Percentiles rank a stretch among this genome's conserved stretches.
These are phyloP conservation scores for Dicaeum eximium DNA, from an alignment of 2,113 vertebrate genomes.

Conservation along the genomic window DNA sequence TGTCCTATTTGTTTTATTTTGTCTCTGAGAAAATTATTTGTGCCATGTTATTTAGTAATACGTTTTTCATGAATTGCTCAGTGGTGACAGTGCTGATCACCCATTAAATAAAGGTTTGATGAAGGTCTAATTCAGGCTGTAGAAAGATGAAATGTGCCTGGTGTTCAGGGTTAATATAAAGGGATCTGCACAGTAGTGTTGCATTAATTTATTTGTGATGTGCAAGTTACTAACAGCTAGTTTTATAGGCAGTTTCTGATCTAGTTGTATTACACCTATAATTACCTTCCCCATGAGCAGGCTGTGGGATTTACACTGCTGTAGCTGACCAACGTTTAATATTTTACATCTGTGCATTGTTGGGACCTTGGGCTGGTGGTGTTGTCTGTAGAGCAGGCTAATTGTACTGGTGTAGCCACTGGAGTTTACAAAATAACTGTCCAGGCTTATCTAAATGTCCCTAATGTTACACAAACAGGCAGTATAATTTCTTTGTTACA, in stretches of 20 bases:
- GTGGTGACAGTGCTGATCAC: not conserved
- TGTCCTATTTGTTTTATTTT: not conserved
- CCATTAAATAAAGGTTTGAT: not conserved
- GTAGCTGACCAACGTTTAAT: not conserved
- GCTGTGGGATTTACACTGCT: not conserved
- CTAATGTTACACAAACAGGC: not conserved
- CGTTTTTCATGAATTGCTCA: not conserved
- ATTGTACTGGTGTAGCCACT: fast-evolving
- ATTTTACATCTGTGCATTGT: fast-evolving
- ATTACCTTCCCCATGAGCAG: not conserved
- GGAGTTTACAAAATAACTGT: constrained; percentile 5
- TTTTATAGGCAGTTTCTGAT: not conserved
- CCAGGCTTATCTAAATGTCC: not conserved
- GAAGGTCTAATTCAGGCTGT: not conserved
- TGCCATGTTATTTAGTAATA: not conserved
- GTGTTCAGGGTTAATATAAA: not conserved
- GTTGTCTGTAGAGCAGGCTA: not conserved
- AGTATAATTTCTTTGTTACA: not conserved
- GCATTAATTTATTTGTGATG: not conserved
- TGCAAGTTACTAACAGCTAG: not conserved
- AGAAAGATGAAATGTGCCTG: not conserved
- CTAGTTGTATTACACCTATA: not conserved
- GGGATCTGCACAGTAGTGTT: not conserved
- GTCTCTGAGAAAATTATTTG: not conserved
- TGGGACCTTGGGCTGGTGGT: not conserved